Base-by-base conservation (phyloP, 2,797 vertebrate species). In the Ceryle rudis region DNA sequence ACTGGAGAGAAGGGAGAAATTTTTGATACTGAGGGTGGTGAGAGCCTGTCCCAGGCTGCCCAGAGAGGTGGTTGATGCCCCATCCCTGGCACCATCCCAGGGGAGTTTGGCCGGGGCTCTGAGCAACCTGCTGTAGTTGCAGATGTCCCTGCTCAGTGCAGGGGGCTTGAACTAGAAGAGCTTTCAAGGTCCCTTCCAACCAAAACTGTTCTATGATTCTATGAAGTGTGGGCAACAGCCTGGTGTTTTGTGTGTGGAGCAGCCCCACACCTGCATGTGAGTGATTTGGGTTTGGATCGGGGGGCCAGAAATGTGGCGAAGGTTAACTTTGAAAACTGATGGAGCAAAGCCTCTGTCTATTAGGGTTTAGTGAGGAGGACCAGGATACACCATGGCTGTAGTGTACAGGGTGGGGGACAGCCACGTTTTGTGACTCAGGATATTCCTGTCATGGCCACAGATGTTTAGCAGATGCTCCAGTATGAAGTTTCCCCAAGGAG, bases 171-270 rank as follows among this genome's bases (percentile, higher is more conserved):
- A 31, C 61, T n/a, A 16, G 29, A 16, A n/a, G 62, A 44, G 29
- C 41, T 65, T 65, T 15, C n/a, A 44, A n/a, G 60, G 41, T 65
- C 14, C 62, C 29, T 22, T 44, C 41, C 54, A 13, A 20, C 19
- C 19, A 31, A 55, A 55, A n/a, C 19, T 28, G 14, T 55, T n/a
- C 31, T 55, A 20, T 55, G 54, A 57, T 57, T 33, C 54, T 57
- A 33, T 41, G 7, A 35, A 31, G 44, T 3, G 44, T 5, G 4
- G 49, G 49, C 18, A 7, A 4, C 0, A 5, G 31, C 51, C 4
- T 0, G 22, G 39, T 29, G 54, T 54, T 71, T 10, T 26, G 35
- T 23, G 29, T 15, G 1, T 4, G 39, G 25, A 62, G 54, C 55
- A 60, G 51, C n/a, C 71, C 37, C 23, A 11, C 3, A 1, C 20